Conservation (phyloP, 1,140 invertebrate genomes). For the Portunus trituberculatus region DNA sequence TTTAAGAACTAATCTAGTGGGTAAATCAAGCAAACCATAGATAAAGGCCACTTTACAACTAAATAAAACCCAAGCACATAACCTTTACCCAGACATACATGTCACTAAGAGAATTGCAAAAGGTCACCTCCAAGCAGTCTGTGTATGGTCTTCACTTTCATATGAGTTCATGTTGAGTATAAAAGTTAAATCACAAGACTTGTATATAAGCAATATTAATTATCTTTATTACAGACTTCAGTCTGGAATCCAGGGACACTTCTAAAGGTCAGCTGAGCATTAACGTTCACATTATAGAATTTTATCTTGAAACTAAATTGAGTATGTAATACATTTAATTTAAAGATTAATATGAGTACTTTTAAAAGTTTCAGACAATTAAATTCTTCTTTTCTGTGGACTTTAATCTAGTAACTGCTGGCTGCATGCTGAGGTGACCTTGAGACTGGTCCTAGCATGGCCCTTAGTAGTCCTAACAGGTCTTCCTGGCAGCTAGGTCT, state of each 20-base stretch:
- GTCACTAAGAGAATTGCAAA: background rate
- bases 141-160: background rate
- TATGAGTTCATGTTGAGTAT: background rate
- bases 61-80: background rate
- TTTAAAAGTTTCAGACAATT: background rate
- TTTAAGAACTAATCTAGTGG: background rate
- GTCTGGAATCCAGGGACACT: conserved; percentile 66
- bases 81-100: background rate
- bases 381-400: background rate
- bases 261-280: conserved; percentile 70
- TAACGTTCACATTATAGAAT: background rate
- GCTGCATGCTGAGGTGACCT: conserved; percentile 65
- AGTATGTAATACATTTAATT: background rate
- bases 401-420: conserved; percentile 7
- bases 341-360: too few species aligned
- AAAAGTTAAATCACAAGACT: background rate
- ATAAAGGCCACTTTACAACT: background rate
- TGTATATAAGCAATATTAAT: background rate
- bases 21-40: background rate
- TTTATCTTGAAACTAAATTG: background rate
- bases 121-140: conserved; percentile 5
- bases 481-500: conserved; percentile 70
- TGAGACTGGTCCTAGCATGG: conserved; percentile 61
- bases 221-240: conserved; percentile 58
- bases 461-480: conserved; percentile 71